Conservation (phyloP, 2,113 vertebrate species). For the Sterna hirundo region DNA sequence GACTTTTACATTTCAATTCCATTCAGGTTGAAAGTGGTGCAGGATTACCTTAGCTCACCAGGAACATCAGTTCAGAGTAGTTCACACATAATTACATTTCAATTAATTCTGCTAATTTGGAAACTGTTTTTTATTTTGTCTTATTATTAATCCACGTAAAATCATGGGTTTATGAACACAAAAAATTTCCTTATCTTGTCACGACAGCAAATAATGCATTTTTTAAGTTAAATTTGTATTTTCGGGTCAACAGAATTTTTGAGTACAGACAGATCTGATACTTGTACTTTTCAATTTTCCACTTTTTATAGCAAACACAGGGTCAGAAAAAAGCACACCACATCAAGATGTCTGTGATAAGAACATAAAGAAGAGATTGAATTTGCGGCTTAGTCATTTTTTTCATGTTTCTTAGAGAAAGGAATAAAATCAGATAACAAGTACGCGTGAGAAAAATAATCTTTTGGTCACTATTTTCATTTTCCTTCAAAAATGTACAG, state of each 20-base stretch:
- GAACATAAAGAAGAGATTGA: not conserved
- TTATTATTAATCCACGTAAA: not conserved
- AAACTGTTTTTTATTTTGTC: not conserved
- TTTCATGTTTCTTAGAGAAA: not conserved
- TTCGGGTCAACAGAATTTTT: not conserved
- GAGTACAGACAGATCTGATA: not conserved
- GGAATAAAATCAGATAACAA: not conserved
- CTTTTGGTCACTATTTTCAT: not conserved
- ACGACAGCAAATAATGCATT: not conserved
- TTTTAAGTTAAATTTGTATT: not conserved
- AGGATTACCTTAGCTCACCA: conserved; percentile 31
- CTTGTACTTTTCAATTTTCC: not conserved
- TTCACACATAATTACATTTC: conserved; percentile 24
- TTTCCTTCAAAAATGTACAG: not conserved
- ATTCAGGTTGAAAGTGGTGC: not conserved
- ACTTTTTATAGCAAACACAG: not conserved
- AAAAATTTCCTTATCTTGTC: not conserved
- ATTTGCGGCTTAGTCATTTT: not conserved
- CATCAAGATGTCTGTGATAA: not conserved
- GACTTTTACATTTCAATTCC: conserved; percentile 7
- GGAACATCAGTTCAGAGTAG: not conserved
- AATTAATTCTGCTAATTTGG: conserved; percentile 6
- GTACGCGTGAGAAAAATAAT: not conserved
- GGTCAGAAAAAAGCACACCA: not conserved
- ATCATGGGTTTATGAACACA: not conserved